Conservation (phyloP, 1,140 invertebrate genomes). For the Calephelis virginiensis region DNA sequence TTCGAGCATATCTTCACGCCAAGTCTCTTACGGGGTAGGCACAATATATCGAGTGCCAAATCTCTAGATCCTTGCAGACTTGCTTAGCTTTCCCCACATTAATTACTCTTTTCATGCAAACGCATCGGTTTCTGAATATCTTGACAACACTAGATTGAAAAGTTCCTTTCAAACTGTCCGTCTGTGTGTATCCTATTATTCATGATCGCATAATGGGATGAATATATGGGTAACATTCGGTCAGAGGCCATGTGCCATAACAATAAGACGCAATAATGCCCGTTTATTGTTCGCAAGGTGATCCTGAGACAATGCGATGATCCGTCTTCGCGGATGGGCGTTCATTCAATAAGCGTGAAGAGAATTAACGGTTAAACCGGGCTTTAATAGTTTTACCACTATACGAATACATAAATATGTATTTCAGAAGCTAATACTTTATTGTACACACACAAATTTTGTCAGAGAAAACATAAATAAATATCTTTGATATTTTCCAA, state of each 20-base stretch:
- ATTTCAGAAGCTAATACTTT: neutral
- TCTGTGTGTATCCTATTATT: conserved; percentile 48
- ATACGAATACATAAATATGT: neutral
- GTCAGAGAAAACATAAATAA: too few species aligned
- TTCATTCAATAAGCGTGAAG: conserved; percentile 52
- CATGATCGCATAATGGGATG: conserved; percentile 65
- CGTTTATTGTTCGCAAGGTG: conserved; percentile 79
- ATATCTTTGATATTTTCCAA: too few species aligned
- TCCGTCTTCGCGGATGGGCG: conserved; percentile 49
- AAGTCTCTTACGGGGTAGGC: too few species aligned
- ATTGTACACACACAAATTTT: neutral
- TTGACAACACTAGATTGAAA: too few species aligned
- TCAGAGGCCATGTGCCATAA: conserved; percentile 52
- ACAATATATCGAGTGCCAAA: too few species aligned
- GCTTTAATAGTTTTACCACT: neutral
- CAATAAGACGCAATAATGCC: conserved; percentile 52
- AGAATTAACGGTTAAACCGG: conserved; percentile 36
- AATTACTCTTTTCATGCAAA: too few species aligned
- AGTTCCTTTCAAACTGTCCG: neutral
- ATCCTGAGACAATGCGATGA: conserved; percentile 82
- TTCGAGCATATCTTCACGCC: too few species aligned
- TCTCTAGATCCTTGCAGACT: too few species aligned
- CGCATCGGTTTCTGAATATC: too few species aligned
- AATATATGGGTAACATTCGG: conserved; percentile 66
- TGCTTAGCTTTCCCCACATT: too few species aligned